Percentiles rank a stretch among this genome's conserved stretches.
Conservation (phyloP, 2,888 invertebrate species). For the Muschampia plurimacula region DNA sequence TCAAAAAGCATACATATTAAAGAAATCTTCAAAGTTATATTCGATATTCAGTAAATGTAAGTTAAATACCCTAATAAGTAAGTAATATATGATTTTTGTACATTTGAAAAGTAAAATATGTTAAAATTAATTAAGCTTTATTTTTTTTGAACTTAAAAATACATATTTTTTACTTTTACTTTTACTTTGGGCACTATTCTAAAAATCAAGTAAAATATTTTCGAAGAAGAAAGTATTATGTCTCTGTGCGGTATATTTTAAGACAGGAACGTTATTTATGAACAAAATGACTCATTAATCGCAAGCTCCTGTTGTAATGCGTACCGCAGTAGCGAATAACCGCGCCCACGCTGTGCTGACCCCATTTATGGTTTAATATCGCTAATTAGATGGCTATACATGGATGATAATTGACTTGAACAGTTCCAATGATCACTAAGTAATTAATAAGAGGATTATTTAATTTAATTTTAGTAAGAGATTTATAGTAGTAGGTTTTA, state of each 20-base stretch:
- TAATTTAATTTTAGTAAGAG: too few species aligned
- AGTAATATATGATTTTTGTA: too few species aligned
- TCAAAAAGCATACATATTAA: neutral
- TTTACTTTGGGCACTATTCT: neutral
- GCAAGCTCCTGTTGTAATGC: constrained; percentile 34
- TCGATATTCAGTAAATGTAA: neutral
- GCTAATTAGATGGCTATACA: constrained; percentile 10
- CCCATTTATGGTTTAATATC: constrained; percentile 3
- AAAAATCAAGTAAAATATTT: neutral
- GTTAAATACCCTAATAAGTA: neutral
- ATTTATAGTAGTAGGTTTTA: too few species aligned
- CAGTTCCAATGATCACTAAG: neutral
- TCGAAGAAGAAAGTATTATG: neutral
- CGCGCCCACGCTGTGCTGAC: constrained; percentile 18
- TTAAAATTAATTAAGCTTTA: too few species aligned
- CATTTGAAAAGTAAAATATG: too few species aligned
- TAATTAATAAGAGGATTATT: neutral
- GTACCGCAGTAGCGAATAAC: constrained; percentile 23
- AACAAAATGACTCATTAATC: constrained; percentile 33
- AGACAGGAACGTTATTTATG: neutral
- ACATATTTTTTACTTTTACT: too few species aligned
- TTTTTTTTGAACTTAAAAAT: too few species aligned
- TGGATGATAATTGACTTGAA: constrained; percentile 9
- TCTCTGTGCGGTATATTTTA: neutral
- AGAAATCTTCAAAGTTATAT: neutral